Evolutionary conservation across 2,797 vertebrate species (phyloP).

Genomic region (Mus spretus): DNA sequence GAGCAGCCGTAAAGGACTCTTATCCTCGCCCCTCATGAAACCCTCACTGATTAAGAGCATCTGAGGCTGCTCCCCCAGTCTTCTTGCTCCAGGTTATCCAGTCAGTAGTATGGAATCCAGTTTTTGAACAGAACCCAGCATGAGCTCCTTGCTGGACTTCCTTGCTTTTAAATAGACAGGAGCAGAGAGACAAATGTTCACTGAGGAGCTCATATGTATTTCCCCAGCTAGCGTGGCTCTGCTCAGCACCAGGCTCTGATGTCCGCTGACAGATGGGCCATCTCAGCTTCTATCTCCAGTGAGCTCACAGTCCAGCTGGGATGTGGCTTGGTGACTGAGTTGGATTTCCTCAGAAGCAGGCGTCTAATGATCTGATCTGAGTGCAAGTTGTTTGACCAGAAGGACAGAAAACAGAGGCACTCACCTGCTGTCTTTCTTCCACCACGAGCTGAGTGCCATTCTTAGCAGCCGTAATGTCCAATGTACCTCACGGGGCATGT

Average conservation of each 20-base stretch:
- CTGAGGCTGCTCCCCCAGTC: background rate
- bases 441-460: background rate
- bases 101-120: background rate
- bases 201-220: background rate
- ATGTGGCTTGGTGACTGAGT: background rate
- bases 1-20: background rate
- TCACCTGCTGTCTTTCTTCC: background rate
- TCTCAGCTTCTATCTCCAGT: background rate
- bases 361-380: conserved; percentile 19
- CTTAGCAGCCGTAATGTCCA: background rate
- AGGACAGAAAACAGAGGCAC: background rate
- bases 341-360: conserved; percentile 24
- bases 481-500: no score
- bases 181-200: background rate
- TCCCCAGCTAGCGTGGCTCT: background rate
- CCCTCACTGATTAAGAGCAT: background rate
- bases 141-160: background rate
- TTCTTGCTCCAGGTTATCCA: background rate
- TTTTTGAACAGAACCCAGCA: background rate
- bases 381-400: background rate
- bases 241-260: background rate
- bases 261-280: background rate
- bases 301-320: background rate
- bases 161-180: conserved; percentile 11
- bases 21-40: background rate